Conservation (phyloP, 2,888 invertebrate species). For the Morpho helenor region DNA sequence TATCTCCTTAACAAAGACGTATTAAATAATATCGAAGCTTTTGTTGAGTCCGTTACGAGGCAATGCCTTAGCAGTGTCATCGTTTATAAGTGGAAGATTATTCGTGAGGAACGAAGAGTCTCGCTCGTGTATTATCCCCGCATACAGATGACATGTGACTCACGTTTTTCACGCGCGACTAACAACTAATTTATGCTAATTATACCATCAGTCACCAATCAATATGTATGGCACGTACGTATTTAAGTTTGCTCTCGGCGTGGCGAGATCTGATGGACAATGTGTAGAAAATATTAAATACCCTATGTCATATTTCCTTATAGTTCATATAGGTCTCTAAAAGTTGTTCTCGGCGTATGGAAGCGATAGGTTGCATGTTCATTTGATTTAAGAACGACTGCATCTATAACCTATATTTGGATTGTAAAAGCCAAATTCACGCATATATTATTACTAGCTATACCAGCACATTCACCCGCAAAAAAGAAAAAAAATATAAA, state of each 20-base stretch:
- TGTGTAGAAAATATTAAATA: constrained; percentile 30
- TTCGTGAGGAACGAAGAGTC: constrained; percentile 31
- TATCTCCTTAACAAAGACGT: constrained; percentile 8
- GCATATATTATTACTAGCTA: too few species aligned
- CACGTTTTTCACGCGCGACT: constrained; percentile 73
- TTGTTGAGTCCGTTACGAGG: constrained; percentile 28
- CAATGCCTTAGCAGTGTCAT: constrained; percentile 24
- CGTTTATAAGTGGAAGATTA: constrained; percentile 37
- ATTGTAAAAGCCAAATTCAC: too few species aligned
- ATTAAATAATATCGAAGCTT: constrained; percentile 22
- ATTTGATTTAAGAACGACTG: too few species aligned
- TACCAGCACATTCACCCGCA: too few species aligned
- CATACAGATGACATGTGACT: constrained; percentile 55
- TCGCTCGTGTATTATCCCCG: constrained; percentile 32
- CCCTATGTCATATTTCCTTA: constrained; percentile 27
- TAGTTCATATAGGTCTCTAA: constrained; percentile 1
- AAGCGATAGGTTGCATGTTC: too few species aligned
- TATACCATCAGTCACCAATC: constrained; percentile 47
- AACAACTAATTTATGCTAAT: constrained; percentile 75
- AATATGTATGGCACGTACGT: constrained; percentile 63
- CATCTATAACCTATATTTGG: too few species aligned
- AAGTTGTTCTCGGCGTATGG: neutral
- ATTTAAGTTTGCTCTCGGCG: constrained; percentile 46
- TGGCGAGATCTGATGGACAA: constrained; percentile 33
- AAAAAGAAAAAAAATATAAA: too few species aligned